phyloP scores from a whole-genome alignment of 2,113 vertebrate genomes.

The Apteryx owenii region DNA sequence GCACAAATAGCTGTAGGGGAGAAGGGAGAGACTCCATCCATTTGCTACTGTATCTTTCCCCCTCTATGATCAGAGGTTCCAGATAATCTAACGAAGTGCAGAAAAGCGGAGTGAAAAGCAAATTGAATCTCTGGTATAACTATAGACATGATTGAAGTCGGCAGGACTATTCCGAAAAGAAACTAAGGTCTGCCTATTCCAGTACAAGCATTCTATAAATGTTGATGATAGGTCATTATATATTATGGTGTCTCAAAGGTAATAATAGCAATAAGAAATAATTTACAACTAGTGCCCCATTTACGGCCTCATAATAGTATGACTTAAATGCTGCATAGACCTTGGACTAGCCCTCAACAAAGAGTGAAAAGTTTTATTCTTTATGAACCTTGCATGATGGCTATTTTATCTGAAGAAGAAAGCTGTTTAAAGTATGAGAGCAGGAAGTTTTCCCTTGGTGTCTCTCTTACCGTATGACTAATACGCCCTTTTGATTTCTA shows the following conservation, averaged over 20 bases:
- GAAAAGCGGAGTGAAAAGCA: neutral
- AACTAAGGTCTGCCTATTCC: neutral
- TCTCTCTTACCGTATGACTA: constrained; percentile 28
- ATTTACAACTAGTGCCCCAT: neutral
- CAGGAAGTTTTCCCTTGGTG: neutral
- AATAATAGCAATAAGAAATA: constrained; percentile 36
- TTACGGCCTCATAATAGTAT: neutral
- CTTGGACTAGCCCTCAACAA: constrained; percentile 17
- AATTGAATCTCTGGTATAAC: neutral
- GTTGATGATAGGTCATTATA: neutral
- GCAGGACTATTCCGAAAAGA: neutral
- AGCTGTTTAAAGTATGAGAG: constrained; percentile 14
- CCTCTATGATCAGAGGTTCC: neutral
- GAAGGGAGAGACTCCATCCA: neutral
- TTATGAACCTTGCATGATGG: constrained; percentile 24
- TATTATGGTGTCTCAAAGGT: neutral
- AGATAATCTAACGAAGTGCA: neutral
- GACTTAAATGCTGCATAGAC: constrained; percentile 31
- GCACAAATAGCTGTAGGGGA: rapidly evolving
- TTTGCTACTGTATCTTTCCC: neutral
- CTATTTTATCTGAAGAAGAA: constrained; percentile 53
- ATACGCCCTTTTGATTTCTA: constrained; percentile 59
- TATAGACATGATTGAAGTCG: neutral
- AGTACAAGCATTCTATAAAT: neutral
- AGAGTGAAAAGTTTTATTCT: constrained; percentile 31